These are phyloP conservation scores for Ciconia maguari DNA, from an alignment of 2,113 vertebrate species.

Conservation along the genomic window DNA sequence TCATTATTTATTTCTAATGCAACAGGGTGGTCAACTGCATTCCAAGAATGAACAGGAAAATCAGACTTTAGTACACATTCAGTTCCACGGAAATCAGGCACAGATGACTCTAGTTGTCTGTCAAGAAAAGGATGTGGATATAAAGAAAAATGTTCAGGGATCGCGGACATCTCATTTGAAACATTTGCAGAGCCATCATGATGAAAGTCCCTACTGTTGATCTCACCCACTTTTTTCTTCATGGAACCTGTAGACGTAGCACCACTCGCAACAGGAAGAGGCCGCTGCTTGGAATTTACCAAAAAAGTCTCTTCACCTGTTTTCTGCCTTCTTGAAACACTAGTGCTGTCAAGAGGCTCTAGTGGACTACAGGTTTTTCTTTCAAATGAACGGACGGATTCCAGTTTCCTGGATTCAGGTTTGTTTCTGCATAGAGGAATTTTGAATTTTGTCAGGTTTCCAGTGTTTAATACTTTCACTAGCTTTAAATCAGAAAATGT, in stretches of 20 bases:
- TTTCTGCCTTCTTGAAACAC: conserved; percentile 19
- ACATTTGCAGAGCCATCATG: neutral
- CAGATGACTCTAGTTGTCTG: neutral
- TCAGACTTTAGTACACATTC: neutral
- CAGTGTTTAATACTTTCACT: conserved; percentile 34
- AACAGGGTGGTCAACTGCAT: neutral
- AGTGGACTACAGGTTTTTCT: conserved; percentile 50
- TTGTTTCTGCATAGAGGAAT: conserved; percentile 72
- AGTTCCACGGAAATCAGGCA: neutral
- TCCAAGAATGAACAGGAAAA: neutral
- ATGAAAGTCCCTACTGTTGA: neutral
- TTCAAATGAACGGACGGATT: conserved; percentile 27
- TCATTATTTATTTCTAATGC: conserved; percentile 16
- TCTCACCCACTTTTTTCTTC: neutral
- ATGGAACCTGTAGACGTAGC: neutral
- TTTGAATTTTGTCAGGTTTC: conserved; percentile 69
- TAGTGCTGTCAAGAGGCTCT: conserved; percentile 31
- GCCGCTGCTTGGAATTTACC: neutral
- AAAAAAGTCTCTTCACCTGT: neutral
- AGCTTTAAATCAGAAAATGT: conserved; percentile 37
- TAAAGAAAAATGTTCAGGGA: neutral
- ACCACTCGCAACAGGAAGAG: neutral
- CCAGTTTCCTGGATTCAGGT: neutral
- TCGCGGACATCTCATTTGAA: neutral
- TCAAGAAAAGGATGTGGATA: neutral